These are phyloP conservation scores for Cremastinae sp. DNA, from an alignment of 2,888 invertebrate genomes.

Conservation along the genomic window DNA sequence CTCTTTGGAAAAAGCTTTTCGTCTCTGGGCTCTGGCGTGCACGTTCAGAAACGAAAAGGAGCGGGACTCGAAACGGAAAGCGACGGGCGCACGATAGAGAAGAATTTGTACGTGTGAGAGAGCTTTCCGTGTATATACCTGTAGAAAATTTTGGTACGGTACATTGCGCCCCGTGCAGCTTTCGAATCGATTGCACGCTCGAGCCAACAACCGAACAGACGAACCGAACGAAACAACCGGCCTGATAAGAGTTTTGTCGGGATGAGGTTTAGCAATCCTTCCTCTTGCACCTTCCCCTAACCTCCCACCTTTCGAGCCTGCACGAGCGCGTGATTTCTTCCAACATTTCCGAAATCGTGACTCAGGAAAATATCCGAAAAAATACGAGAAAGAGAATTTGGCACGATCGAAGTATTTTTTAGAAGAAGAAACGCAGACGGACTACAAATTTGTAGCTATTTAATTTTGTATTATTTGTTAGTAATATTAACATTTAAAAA, in stretches of 20 bases:
- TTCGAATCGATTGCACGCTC: conserved; percentile 63
- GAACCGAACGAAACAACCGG: conserved; percentile 61
- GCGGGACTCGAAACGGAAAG: conserved; percentile 49
- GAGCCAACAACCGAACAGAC: conserved; percentile 59
- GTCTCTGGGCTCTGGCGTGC: conserved; percentile 29
- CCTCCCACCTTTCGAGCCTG: background rate
- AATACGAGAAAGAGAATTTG: too few species aligned
- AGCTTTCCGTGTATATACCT: conserved; percentile 6
- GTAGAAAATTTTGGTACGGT: conserved; percentile 56
- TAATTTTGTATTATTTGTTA: too few species aligned
- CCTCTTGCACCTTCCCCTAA: conserved; percentile 3
- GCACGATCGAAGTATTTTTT: too few species aligned
- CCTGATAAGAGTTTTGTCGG: conserved; percentile 58
- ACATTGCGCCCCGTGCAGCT: conserved; percentile 58
- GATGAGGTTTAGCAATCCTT: conserved; percentile 23
- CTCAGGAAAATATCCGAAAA: too few species aligned
- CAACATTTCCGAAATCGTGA: too few species aligned
- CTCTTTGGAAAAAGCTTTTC: conserved; percentile 33
- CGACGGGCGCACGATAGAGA: conserved; percentile 33
- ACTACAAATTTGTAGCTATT: too few species aligned
- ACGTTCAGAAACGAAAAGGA: conserved; percentile 43
- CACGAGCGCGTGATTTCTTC: background rate
- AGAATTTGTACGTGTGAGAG: background rate
- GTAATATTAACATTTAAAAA: too few species aligned
- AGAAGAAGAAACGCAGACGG: too few species aligned